phyloP scores from a whole-genome alignment of 2,888 invertebrate genomes.

The Drosophila borborema region DNA sequence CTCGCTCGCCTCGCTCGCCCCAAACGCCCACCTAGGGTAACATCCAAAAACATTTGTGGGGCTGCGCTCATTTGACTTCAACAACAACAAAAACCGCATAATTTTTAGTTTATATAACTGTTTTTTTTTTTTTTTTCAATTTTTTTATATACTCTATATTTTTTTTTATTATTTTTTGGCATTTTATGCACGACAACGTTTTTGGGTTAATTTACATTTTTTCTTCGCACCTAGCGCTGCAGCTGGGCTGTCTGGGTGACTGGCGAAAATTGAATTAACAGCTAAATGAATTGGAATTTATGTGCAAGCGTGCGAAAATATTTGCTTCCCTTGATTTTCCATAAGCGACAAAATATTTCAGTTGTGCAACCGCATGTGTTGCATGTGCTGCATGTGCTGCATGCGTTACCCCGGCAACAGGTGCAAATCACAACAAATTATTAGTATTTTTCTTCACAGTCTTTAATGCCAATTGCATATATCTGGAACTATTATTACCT shows the following conservation, averaged over 20 bases:
- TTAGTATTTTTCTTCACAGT: conserved; percentile 10
- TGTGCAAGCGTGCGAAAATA: conserved; percentile 49
- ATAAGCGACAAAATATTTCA: conserved; percentile 18
- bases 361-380: conserved; percentile 24
- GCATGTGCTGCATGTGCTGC: conserved; percentile 7
- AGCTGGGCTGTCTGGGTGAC: conserved; percentile 6
- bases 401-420: conserved; percentile 40
- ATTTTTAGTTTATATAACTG: conserved; percentile 60
- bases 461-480: background rate
- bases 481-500: background rate
- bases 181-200: conserved; percentile 76
- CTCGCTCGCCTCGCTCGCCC: background rate
- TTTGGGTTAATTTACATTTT: conserved; percentile 71
- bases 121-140: background rate
- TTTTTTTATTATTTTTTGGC: conserved; percentile 43
- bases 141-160: background rate
- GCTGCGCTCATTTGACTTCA: conserved; percentile 44
- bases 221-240: conserved; percentile 9
- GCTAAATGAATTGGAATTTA: conserved; percentile 59
- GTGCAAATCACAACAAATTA: conserved; percentile 13
- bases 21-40: background rate
- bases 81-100: conserved; percentile 62
- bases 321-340: conserved; percentile 31
- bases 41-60: background rate
- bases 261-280: conserved; percentile 51